These are phyloP conservation scores for Alexandromys fortis DNA, from an alignment of 2,113 vertebrate species.

Conservation along the genomic window DNA sequence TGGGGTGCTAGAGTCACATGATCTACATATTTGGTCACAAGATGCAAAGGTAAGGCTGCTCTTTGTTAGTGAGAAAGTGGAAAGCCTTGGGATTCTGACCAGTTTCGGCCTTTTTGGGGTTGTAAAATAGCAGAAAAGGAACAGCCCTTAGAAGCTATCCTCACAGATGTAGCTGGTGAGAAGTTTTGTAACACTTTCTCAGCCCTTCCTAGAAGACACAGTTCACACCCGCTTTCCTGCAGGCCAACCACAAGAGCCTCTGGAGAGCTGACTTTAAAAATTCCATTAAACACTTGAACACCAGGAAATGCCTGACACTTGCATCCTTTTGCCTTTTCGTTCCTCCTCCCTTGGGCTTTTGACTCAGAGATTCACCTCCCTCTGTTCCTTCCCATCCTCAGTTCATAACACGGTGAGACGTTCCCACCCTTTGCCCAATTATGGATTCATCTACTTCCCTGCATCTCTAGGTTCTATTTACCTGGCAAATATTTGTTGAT, in stretches of 20 bases:
- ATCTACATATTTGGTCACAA: constrained; percentile 10
- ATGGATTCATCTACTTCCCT: background rate
- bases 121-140: constrained; percentile 12
- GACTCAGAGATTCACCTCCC: background rate
- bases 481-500: background rate
- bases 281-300: background rate
- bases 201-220: background rate
- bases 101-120: background rate
- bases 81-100: background rate
- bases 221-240: background rate
- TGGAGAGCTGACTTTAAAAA: background rate
- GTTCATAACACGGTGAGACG: background rate
- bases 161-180: background rate
- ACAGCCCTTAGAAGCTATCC: background rate
- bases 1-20: background rate
- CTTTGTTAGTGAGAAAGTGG: background rate
- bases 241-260: background rate
- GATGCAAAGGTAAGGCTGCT: background rate
- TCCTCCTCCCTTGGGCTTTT: background rate
- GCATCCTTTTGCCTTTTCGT: background rate
- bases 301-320: background rate
- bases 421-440: background rate
- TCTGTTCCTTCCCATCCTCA: background rate
- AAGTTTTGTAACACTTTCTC: background rate
- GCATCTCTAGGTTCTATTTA: background rate